Conservation (phyloP, 64 coral and sea anemone species). For the Dendronephthya gigantea region DNA sequence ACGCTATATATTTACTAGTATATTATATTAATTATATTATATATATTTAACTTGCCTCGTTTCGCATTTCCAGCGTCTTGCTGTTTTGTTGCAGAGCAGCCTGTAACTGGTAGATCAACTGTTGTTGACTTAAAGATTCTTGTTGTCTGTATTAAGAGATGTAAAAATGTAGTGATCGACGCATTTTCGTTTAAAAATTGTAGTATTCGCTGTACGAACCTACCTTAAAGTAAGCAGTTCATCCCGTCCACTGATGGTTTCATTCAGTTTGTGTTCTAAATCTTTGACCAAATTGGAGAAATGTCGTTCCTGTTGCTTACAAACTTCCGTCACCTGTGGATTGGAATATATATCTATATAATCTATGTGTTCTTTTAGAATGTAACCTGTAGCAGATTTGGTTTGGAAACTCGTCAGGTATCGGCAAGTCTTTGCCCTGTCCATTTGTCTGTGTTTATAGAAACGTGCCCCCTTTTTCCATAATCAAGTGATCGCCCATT, state of each 20-base stretch:
- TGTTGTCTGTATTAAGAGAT: not conserved
- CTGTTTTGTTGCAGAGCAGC: not conserved
- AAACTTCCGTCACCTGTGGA: not conserved
- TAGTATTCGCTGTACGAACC: not conserved
- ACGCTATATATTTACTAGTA: too few species aligned
- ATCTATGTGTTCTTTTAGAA: not conserved
- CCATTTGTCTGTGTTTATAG: too few species aligned
- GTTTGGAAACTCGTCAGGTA: too few species aligned
- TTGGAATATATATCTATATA: not conserved
- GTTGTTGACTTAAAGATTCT: not conserved
- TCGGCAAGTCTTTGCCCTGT: too few species aligned
- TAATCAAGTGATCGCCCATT: too few species aligned
- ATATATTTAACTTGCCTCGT: not conserved
- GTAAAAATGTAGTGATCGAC: not conserved
- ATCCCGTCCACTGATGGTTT: not conserved
- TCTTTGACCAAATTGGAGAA: not conserved
- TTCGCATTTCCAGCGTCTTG: not conserved
- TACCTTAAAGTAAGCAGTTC: slow-evolving; percentile 3
- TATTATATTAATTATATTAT: too few species aligned
- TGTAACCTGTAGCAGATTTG: not conserved
- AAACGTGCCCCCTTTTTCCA: too few species aligned
- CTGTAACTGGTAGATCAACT: slow-evolving; percentile 7
- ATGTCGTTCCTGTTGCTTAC: not conserved
- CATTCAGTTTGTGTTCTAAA: not conserved
- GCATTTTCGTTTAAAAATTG: not conserved